Evolutionary conservation across 2,888 invertebrate genomes (phyloP), one percentile per base, ranked within the genome.

Genomic region (Euphydryas editha): DNA sequence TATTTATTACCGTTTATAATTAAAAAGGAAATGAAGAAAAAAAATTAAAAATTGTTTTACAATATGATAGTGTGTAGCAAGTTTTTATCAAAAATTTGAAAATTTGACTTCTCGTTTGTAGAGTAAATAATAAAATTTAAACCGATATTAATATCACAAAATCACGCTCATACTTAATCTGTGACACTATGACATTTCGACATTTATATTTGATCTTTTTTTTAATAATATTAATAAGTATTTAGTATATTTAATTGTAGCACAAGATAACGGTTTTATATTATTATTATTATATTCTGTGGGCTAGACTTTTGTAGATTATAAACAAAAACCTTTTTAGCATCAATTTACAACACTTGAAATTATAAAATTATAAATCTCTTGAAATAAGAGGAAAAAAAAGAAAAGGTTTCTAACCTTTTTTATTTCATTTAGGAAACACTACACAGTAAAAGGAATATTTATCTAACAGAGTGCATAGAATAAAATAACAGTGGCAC

Each of bases 401-500:
- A n/a, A 15, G 42, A n/a, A 44, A 1, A n/a, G n/a, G n/a, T n/a
- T n/a, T n/a, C n/a, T n/a, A n/a, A 5, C 2, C 2, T 42, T 42
- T 42, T 44, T n/a, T n/a, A 15, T 44, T 44, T 44, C 13, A 24
- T 17, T 36, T 11, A 37, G 30, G 20, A 36, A n/a, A n/a, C n/a
- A 54, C 24, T 24, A 51, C 11, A 59, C 47, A 36, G 30, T 47
- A 47, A 36, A n/a, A 21, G n/a, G n/a, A 59, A 55, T 65, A 59
- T 65, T 59, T 65, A 54, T 54, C 30, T 54, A 54, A 54, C 30
- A 10, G 54, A 63, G 18, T 51, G 49, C 49, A 51, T 51, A 51
- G 49, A 15, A 20, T 30, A 17, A 54, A 54, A 54, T 17, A 54
- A 36, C 10, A 54, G 17, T 24, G 17, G 13, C 30, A 58, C 46